A percentile compares a stretch with the other conserved stretches of the same genome.
Conservation (phyloP, 2,797 vertebrate genomes). For the Typhlichthys eigenmanni region DNA sequence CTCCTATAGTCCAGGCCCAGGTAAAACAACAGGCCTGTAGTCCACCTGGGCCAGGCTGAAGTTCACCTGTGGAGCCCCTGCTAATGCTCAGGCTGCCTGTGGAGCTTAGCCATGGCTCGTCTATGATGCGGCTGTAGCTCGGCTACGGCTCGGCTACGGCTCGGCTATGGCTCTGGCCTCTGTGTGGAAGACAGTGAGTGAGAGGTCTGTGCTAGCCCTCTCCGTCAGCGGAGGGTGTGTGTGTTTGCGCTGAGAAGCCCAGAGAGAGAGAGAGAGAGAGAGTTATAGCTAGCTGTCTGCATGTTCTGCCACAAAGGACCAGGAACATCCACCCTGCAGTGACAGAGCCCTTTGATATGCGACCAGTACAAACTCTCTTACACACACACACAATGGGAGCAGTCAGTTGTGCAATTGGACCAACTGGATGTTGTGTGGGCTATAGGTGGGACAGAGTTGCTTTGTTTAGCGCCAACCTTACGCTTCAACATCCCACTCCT, state of each 20-base stretch:
- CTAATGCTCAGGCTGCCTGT: slow-evolving; percentile 55
- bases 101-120: too few relatives aligned
- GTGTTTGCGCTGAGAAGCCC: slow-evolving; percentile 73
- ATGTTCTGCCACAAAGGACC: slow-evolving; percentile 65
- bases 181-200: slow-evolving; percentile 34
- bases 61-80: slow-evolving; percentile 63
- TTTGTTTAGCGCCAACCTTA: slow-evolving; percentile 38
- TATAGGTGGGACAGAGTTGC: slow-evolving; percentile 55
- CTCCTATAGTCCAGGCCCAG: slow-evolving; percentile 56
- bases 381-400: slow-evolving; percentile 61
- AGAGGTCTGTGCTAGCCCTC: slow-evolving; percentile 57
- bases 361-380: slow-evolving; percentile 64
- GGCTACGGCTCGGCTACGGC: slow-evolving; percentile 45
- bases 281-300: slow-evolving; percentile 57
- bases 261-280: slow-evolving; percentile 33
- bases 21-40: slow-evolving; percentile 39
- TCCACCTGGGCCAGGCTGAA: slow-evolving; percentile 36
- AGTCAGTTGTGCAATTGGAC: slow-evolving; percentile 67
- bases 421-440: slow-evolving; percentile 62
- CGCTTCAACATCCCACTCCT: slow-evolving; percentile 34
- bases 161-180: slow-evolving; percentile 56
- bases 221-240: slow-evolving; percentile 72
- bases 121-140: too few relatives aligned
- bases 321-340: slow-evolving; percentile 70
- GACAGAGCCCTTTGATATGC: slow-evolving; percentile 73